These are phyloP conservation scores for Ariopsis seemanni DNA, from an alignment of 2,113 vertebrate genomes.

Conservation along the genomic window DNA sequence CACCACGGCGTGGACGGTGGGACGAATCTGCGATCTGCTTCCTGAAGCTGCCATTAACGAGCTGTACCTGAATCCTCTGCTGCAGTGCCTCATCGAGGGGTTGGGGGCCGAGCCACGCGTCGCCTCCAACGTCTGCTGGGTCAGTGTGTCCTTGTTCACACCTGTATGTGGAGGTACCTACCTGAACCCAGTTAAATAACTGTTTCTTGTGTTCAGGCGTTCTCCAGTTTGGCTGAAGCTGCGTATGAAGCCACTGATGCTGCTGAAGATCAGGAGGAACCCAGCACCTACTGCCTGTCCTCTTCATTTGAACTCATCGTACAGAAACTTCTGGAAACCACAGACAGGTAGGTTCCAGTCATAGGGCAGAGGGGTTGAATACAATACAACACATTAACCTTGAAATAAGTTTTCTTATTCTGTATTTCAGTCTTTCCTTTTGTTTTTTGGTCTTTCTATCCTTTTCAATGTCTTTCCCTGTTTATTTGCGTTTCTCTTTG, in stretches of 20 bases:
- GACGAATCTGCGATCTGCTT: constrained; percentile 93
- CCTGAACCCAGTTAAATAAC: background rate
- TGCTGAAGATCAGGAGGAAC: constrained; percentile 94
- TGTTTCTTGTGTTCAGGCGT: constrained; percentile 75
- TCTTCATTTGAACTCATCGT: constrained; percentile 98
- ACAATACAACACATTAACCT: background rate
- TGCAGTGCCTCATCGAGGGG: constrained; percentile 96
- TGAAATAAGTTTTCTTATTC: background rate
- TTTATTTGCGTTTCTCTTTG: background rate
- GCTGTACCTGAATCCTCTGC: constrained; percentile 86
- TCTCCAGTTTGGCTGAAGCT: constrained; percentile 95
- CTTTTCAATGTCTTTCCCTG: no score
- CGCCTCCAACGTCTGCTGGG: constrained; percentile 99
- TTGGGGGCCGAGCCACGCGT: constrained; percentile 93
- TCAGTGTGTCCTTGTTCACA: constrained; percentile 52
- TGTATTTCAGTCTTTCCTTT: background rate
- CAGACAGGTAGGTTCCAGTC: constrained; percentile 80
- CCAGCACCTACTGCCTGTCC: constrained; percentile 93
- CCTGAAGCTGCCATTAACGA: constrained; percentile 97
- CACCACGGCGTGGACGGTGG: constrained; percentile 97
- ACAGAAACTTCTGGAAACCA: constrained; percentile 96
- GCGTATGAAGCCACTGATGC: constrained; percentile 96
- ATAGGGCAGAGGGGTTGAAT: background rate
- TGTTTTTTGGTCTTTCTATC: background rate
- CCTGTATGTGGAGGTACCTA: background rate